Percentiles rank a stretch among this genome's conserved stretches.
Evolutionary conservation across 2,797 vertebrate genomes (phyloP).

Genomic region (Sus cebifrons): DNA sequence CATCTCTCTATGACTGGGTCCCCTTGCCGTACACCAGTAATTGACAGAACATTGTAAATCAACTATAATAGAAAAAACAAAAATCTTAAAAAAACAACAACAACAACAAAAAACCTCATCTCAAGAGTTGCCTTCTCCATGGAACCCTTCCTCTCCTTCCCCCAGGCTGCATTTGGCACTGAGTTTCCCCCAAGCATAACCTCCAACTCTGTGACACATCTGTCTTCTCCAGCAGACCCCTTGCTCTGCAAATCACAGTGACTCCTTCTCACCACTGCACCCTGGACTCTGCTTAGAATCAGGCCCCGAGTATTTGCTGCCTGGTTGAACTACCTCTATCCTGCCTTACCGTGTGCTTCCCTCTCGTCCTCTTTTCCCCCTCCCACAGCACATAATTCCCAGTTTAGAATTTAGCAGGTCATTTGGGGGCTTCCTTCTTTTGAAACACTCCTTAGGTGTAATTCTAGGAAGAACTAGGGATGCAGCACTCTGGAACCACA

Average conservation of each 20-base stretch:
- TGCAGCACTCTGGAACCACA: background rate
- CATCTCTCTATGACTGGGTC: too few relatives aligned
- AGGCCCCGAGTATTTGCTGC: accelerated
- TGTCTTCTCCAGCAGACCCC: background rate
- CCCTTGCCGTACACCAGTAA: too few relatives aligned
- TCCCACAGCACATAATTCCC: background rate
- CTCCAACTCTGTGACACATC: accelerated
- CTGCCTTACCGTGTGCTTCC: background rate
- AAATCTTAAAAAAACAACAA: too few relatives aligned
- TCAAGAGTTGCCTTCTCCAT: background rate
- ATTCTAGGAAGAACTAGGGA: background rate
- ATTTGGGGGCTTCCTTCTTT: background rate
- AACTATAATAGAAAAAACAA: too few relatives aligned
- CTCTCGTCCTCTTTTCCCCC: background rate
- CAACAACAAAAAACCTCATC: background rate
- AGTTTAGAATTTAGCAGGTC: background rate
- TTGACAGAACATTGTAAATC: too few relatives aligned
- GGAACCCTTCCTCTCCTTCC: background rate
- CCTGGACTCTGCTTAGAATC: accelerated
- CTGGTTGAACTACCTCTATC: accelerated
- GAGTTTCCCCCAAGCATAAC: background rate
- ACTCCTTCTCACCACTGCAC: background rate
- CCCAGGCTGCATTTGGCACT: too few relatives aligned
- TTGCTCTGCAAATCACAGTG: background rate
- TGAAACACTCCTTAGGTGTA: background rate